Evolutionary conservation across 1,140 invertebrate genomes (phyloP).

Genomic region (Diachasmimorpha longicaudata): DNA sequence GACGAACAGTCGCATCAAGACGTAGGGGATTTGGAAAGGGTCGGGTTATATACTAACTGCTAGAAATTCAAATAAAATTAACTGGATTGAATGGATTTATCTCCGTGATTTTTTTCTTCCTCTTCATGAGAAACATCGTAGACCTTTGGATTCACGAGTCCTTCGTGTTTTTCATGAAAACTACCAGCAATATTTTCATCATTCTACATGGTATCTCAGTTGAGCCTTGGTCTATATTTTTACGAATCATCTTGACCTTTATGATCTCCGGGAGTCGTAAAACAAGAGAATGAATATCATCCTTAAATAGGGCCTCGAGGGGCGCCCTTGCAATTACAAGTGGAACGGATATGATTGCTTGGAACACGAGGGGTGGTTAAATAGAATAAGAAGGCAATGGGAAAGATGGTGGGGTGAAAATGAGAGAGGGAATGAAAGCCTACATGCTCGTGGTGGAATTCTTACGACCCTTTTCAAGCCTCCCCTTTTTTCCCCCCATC

Average conservation of each 20-base stretch:
- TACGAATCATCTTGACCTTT: slow-evolving; percentile 19
- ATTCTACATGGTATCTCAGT: background rate
- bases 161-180: background rate
- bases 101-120: background rate
- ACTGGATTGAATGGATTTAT: background rate
- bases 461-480: slow-evolving; percentile 14
- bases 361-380: slow-evolving; percentile 8
- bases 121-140: too few species aligned
- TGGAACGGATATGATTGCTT: slow-evolving; percentile 50
- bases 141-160: background rate
- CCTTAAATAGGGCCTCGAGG: slow-evolving; percentile 31
- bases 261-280: slow-evolving; percentile 26
- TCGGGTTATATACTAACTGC: background rate
- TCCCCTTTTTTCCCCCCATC: background rate
- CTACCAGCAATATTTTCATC: background rate
- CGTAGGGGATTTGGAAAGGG: background rate
- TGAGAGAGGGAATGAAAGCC: slow-evolving; percentile 32
- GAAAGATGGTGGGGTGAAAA: slow-evolving; percentile 12
- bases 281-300: slow-evolving; percentile 41
- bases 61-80: background rate
- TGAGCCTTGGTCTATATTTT: background rate
- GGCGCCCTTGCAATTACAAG: slow-evolving; percentile 40
- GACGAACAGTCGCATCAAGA: background rate
- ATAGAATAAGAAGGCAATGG: slow-evolving; percentile 5
- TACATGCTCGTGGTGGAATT: slow-evolving; percentile 23